phyloP scores from a whole-genome alignment of 2,113 vertebrate genomes.

The Elanus axillaris region DNA sequence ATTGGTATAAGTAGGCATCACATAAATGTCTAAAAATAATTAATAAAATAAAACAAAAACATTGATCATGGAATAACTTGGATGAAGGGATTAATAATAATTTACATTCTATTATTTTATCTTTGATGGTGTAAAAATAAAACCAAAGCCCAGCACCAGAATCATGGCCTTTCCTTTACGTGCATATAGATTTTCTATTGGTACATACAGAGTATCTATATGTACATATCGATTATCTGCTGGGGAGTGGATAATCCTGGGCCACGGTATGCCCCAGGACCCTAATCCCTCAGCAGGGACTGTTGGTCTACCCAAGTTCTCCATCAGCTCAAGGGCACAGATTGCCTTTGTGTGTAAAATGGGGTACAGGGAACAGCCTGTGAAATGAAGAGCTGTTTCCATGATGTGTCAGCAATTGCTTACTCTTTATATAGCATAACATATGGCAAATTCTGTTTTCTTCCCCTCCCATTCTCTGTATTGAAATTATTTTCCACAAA shows the following conservation, averaged over 20 bases:
- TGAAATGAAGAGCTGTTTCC: not conserved
- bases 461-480: not conserved
- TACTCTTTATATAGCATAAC: not conserved
- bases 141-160: not conserved
- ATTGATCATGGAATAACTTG: not conserved
- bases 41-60: not conserved
- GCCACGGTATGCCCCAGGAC: not conserved
- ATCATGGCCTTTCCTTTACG: not conserved
- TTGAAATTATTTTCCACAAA: slow-evolving; percentile 21
- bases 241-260: not conserved
- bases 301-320: not conserved
- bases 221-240: not conserved
- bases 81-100: not conserved
- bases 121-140: not conserved
- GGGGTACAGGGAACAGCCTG: not conserved
- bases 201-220: not conserved
- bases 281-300: not conserved
- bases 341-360: not conserved
- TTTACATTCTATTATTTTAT: not conserved
- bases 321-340: not conserved
- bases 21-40: not conserved
- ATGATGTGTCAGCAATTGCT: not conserved
- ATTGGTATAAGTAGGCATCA: not conserved
- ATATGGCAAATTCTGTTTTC: not conserved
- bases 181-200: not conserved